Evolutionary conservation across 30 jellyfish, hydroid and myxozoan species (phyloP), one percentile per base, ranked within the genome.

Genomic region (Hydractinia echinata): DNA sequence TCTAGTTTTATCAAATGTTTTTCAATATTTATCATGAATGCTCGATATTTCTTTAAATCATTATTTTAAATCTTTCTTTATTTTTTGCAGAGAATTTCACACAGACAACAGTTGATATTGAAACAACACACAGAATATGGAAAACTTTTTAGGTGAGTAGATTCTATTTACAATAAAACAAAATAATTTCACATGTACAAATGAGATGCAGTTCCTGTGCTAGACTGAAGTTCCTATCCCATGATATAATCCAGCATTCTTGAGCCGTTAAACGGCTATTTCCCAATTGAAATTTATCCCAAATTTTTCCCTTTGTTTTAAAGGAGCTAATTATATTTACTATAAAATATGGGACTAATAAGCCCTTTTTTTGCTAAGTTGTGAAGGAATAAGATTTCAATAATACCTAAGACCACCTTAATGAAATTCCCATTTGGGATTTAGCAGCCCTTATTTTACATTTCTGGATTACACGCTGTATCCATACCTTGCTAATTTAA

Each of bases 81-180:
- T 62, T 51, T 10, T 68, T 81, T 30, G 19, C 60, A 91, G 96
- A 83, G 94, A 51, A 60, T 86, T 30, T 68, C 95, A 6, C 84
- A 83, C 44, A 73, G 96, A 15, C 91, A 82, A 72, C 51, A 73
- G 44, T 6, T 39, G n/a, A 79, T 91, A 49, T 20, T 87, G 44
- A 89, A 79, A 73, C 81, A 54, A 53, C 97, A 91, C 66, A 94
- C 94, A 71, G 97, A 89, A 61, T 91, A 81, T 82, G 97, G 97
- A 30, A 91, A 86, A 58, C 74, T 91, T 8, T 73, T 91, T 54
- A 91, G 97, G 97, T 91, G 60, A 10, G 4, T 13, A 58, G 74
- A 13, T 64, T 64, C 19, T 64, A 1, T 13, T 0, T 6, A 6
- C 19, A 6, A 51, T 13, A 64, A 16, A 58, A 58, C 19, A 58